Conservation (phyloP, 2,797 vertebrate species). For the Euthynnus affinis region DNA sequence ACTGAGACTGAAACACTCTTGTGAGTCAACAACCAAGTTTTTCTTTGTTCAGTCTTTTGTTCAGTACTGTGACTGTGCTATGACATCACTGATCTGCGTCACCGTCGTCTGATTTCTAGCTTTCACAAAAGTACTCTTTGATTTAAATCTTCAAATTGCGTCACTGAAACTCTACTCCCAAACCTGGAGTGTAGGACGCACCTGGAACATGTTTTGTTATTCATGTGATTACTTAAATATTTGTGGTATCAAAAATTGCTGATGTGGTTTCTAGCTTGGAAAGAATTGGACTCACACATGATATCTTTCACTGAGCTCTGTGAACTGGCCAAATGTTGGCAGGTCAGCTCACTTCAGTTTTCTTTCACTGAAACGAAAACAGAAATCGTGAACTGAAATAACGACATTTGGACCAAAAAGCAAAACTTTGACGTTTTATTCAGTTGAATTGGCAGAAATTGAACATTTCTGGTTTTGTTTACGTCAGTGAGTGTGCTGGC, state of each 20-base stretch:
- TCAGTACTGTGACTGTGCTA: too few species aligned
- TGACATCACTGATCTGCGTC: too few species aligned
- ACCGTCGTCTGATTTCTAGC: too few species aligned
- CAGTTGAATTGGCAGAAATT: background rate
- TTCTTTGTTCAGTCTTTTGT: too few species aligned
- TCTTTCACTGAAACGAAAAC: slow-evolving; percentile 3
- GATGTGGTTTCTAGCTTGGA: background rate
- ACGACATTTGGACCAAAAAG: background rate
- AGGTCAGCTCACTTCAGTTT: slow-evolving; percentile 14
- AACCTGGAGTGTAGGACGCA: background rate
- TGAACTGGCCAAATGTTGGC: slow-evolving; percentile 23
- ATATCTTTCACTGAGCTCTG: background rate
- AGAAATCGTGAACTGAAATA: slow-evolving; percentile 49
- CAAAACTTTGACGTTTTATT: slow-evolving; percentile 17
- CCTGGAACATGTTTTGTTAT: background rate
- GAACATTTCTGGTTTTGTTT: slow-evolving; percentile 6
- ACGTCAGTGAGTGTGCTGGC: slow-evolving; percentile 4
- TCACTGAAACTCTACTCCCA: background rate
- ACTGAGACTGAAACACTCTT: too few species aligned
- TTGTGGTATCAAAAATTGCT: background rate
- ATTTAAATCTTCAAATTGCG: too few species aligned
- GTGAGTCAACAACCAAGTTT: too few species aligned
- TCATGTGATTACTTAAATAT: background rate
- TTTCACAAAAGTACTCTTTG: too few species aligned
- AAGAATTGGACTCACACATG: background rate